These are phyloP conservation scores for Marronus borbonicus DNA, from an alignment of 2,888 invertebrate species.

Conservation along the genomic window DNA sequence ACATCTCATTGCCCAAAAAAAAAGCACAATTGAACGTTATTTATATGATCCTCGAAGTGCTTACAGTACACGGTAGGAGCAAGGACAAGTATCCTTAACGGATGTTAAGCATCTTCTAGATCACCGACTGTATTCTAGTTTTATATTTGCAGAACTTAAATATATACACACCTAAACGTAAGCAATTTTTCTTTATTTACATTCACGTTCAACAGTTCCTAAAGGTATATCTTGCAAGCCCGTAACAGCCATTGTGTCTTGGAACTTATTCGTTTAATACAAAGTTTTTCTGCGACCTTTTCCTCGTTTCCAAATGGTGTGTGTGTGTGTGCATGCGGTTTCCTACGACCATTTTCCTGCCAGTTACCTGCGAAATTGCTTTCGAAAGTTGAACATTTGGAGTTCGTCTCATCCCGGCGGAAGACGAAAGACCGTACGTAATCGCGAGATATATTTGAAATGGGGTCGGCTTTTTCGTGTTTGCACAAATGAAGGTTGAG, in stretches of 20 bases:
- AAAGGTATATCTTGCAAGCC: neutral
- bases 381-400: neutral
- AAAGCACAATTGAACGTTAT: too few relatives aligned
- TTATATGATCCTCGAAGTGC: too few relatives aligned
- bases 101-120: too few relatives aligned
- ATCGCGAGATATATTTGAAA: neutral
- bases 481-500: neutral
- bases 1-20: too few relatives aligned
- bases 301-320: neutral
- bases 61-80: too few relatives aligned
- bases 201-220: neutral
- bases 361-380: neutral
- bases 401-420: neutral
- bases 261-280: neutral
- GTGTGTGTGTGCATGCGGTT: neutral
- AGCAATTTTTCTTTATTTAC: neutral
- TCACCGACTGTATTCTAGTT: too few relatives aligned
- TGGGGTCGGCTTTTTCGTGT: neutral
- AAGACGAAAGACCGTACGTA: neutral
- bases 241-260: neutral
- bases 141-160: too few relatives aligned
- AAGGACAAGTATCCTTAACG: too few relatives aligned
- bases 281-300: neutral
- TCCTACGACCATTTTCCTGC: neutral
- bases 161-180: too few relatives aligned